A percentile compares a stretch with the other conserved stretches of the same genome.
These are phyloP conservation scores for Xerus inauris DNA, from an alignment of 2,113 vertebrate species.

Conservation along the genomic window DNA sequence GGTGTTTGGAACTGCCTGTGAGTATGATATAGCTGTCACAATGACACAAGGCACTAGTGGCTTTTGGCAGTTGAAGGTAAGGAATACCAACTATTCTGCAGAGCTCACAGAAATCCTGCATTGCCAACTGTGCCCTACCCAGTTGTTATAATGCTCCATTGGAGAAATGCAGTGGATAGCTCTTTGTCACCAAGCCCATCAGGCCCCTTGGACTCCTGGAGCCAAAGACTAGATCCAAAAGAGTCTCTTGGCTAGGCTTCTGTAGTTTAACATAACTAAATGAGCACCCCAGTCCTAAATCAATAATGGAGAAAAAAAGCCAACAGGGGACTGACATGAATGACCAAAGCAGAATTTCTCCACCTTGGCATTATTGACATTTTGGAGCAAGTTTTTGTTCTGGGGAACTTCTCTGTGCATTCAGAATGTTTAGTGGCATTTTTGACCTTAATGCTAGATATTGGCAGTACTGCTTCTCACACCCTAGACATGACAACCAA, in stretches of 20 bases:
- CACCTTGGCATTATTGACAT: background rate
- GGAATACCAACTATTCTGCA: background rate
- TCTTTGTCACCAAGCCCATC: background rate
- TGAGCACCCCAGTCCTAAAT: background rate
- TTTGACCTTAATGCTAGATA: background rate
- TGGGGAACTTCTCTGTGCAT: background rate
- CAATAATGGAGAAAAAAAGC: background rate
- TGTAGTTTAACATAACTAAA: background rate
- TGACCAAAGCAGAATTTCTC: background rate
- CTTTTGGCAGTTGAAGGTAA: too few species aligned
- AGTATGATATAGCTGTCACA: background rate
- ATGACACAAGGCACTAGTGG: background rate
- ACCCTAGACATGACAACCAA: background rate
- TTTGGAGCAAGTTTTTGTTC: background rate
- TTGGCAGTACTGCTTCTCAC: background rate
- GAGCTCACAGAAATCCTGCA: background rate
- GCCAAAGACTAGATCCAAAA: background rate
- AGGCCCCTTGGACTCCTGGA: background rate
- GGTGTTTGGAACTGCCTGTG: background rate
- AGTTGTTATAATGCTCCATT: fast-evolving
- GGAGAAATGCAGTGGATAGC: background rate
- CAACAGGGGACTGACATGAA: background rate
- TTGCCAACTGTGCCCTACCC: too few species aligned
- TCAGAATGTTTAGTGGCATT: background rate
- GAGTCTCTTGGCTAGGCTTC: background rate